These are phyloP conservation scores for Arctocebus calabarensis DNA, from an alignment of 2,797 vertebrate genomes.

Conservation along the genomic window DNA sequence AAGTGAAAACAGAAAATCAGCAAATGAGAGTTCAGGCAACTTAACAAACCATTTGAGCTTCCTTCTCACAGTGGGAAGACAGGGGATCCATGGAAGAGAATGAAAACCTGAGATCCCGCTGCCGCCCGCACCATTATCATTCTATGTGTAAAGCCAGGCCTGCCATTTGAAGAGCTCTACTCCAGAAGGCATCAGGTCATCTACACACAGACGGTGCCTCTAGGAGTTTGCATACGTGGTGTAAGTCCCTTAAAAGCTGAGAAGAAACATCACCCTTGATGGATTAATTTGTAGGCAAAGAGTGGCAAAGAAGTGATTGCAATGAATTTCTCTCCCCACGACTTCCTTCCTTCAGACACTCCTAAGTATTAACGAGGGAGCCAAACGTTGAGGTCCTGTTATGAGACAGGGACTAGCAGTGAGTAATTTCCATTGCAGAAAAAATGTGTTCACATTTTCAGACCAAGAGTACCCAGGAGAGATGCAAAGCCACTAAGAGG, in stretches of 20 bases:
- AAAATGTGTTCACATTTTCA: not conserved
- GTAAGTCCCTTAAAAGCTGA: conserved; percentile 78
- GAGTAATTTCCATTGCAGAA: not conserved
- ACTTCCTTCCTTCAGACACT: conserved; percentile 8
- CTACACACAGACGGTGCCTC: conserved; percentile 78
- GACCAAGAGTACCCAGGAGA: not conserved
- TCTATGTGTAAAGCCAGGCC: conserved; percentile 80
- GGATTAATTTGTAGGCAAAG: conserved; percentile 83
- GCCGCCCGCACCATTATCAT: conserved; percentile 64
- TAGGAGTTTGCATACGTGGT: conserved; percentile 82
- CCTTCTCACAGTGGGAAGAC: conserved; percentile 54
- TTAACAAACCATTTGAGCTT: not conserved
- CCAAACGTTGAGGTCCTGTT: conserved; percentile 3
- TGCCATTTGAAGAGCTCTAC: conserved; percentile 73
- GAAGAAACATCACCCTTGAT: conserved; percentile 84
- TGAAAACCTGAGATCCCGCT: conserved; percentile 71
- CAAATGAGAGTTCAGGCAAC: conserved; percentile 30
- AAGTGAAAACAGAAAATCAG: conserved; percentile 42
- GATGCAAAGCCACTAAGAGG: not conserved
- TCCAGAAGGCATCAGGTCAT: conserved; percentile 84
- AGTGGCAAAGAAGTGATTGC: conserved; percentile 76
- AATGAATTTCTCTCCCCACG: conserved; percentile 46
- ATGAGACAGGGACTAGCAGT: not conserved
- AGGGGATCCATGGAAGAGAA: conserved; percentile 70
- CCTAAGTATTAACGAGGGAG: conserved; percentile 25